Evolutionary conservation across 2,797 vertebrate species (phyloP), one percentile per base, ranked within the genome.

Genomic region (Fistularia commersonii): DNA sequence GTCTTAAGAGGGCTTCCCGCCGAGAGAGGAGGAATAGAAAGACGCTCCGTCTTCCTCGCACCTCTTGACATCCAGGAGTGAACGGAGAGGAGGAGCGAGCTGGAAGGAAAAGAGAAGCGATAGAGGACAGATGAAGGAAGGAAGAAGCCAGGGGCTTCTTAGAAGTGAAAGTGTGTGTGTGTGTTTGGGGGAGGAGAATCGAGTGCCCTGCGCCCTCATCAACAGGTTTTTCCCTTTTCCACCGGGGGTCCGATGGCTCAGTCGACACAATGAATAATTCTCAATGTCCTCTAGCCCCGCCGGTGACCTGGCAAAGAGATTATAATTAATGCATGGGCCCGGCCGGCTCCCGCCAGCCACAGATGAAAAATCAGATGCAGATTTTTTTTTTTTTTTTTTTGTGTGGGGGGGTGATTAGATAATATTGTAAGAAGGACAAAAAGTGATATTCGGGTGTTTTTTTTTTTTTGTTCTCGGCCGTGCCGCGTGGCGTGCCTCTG

Each of bases 201-300:
- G 15, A 38, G 46, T 57, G 55, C 73, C 61, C 77, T 77, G 47
- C 54, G 59, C 72, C 62, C 77, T 81, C 75, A 79, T 82, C 85
- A 74, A 83, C 78, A 77, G 69, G 23, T 23, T 23, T 73, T 70
- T 73, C 57, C 59, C 57, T 54, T 61, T 66, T 61, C 71, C 67
- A 43, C 65, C 11, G 53, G 67, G 23, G 76, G 66, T 72, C 61
- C 61, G 34, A 48, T 14, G 15, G 73, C 62, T 70, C 76, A 15
- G 11, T 62, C 69, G 77, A 72, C 64, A 64, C 61, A 52, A 87
- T 88, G 86, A 89, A 90, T 89, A 79, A 87, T 89, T 85, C 73
- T 68, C 64, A 54, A 32, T 48, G 77, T 79, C 76, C 78, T 84
- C 64, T 81, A 66, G 72, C 74, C 83, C 66, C 35, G 54, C 64